Evolutionary conservation across 92 coral and sea anemone species (phyloP), one percentile per base, ranked within the genome.

Genomic region (Muricea muricata): DNA sequence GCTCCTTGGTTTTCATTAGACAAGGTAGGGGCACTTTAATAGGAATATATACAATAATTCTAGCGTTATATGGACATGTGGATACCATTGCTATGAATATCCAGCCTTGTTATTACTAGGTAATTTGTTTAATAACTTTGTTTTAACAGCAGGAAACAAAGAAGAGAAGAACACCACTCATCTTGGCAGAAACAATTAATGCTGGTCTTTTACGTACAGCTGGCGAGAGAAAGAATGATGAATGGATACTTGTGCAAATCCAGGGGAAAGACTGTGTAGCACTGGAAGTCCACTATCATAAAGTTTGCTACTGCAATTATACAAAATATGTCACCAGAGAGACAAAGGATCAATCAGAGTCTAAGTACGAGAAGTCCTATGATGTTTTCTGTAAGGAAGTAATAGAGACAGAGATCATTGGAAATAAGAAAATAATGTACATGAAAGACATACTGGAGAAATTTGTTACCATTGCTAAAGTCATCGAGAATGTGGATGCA

Each of bases 171-270:
- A 75, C 65, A 21, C 81, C 81, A 34, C 65, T 75, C 32, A 75
- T 45, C 63, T 40, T 74, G 80, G 81, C 63, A 32, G 81, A 75
- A 24, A 75, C 39, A 26, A 75, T 75, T 52, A 66, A 75, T 75
- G 81, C 65, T 75, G 41, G 65, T 75, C 81, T 75, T 75, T 24
- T 75, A 75, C 66, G 66, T 75, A 75, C 81, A 42, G 81, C 81
- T 75, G 65, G 24, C 18, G 81, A 75, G 39, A 52, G n/a, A 75
- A 75, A 50, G 54, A 75, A 75, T 75, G 81, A 75, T 75, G 81
- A 75, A 75, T 41, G 65, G 81, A 75, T 75, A 75, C 81, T 75
- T 18, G 39, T 75, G 61, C 81, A 50, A 75, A 75, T 75, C 81
- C 40, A 35, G 81, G 81, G 63, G 31, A 75, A 75, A 75, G 65